These are phyloP conservation scores for Tiliacea citrago DNA, from an alignment of 2,888 invertebrate species.

Conservation along the genomic window DNA sequence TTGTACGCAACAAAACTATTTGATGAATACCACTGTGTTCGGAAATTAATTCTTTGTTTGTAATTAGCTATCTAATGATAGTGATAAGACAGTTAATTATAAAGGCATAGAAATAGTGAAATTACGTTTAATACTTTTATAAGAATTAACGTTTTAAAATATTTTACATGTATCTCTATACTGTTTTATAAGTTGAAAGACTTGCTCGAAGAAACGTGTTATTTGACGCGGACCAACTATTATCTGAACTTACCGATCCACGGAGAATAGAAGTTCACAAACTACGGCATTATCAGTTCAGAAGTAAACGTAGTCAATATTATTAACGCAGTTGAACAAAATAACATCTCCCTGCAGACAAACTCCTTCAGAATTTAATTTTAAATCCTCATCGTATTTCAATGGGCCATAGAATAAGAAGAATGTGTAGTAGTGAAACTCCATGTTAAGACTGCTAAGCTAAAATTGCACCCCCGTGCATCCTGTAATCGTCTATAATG, in stretches of 20 bases:
- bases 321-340: slow-evolving; percentile 35
- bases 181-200: not conserved
- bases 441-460: no score
- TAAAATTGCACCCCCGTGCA: no score
- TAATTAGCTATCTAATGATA: no score
- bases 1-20: not conserved
- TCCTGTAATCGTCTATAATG: no score
- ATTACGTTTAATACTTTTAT: no score
- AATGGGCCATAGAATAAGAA: slow-evolving; percentile 27
- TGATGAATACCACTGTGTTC: not conserved
- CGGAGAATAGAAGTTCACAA: slow-evolving; percentile 44
- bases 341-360: slow-evolving; percentile 43
- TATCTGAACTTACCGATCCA: not conserved
- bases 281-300: slow-evolving; percentile 31
- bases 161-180: not conserved
- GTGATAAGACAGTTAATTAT: no score
- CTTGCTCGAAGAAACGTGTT: not conserved
- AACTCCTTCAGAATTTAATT: slow-evolving; percentile 59
- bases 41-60: no score
- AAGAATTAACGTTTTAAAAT: no score
- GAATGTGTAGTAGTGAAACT: not conserved
- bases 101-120: no score
- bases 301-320: slow-evolving; percentile 42
- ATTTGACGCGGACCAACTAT: slow-evolving; percentile 1
- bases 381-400: slow-evolving; percentile 51